Conservation (phyloP, 1,140 invertebrate genomes). For the Procambarus clarkii region DNA sequence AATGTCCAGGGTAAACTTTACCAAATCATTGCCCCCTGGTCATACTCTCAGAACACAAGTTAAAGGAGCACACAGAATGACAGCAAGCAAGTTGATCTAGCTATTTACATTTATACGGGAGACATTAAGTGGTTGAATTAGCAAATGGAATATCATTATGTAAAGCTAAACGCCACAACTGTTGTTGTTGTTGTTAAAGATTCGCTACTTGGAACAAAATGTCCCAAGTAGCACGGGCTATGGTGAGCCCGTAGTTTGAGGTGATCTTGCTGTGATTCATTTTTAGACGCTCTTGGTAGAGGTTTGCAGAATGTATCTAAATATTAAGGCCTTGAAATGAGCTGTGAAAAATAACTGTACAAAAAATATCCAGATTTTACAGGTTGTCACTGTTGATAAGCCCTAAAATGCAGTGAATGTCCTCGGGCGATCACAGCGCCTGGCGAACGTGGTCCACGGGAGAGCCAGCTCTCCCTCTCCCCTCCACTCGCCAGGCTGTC, state of each 20-base stretch:
- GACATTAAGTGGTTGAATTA: not conserved
- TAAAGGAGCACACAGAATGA: not conserved
- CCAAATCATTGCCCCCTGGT: not conserved
- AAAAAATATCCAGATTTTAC: not conserved
- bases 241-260: no score
- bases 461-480: no score
- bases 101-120: not conserved
- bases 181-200: no score
- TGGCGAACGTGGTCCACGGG: not conserved
- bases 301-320: not conserved
- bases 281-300: not conserved
- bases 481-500: not conserved
- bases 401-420: not conserved
- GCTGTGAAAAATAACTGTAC: constrained; percentile 14
- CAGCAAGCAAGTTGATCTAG: not conserved
- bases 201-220: no score
- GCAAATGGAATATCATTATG: not conserved
- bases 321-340: not conserved
- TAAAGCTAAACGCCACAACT: not conserved
- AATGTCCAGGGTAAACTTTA: not conserved
- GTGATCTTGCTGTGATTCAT: not conserved
- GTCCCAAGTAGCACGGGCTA: no score
- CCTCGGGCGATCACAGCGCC: not conserved
- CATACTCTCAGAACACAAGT: not conserved
- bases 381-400: not conserved